These are phyloP conservation scores for Brenthis hecate DNA, from an alignment of 2,888 invertebrate species.

Conservation along the genomic window DNA sequence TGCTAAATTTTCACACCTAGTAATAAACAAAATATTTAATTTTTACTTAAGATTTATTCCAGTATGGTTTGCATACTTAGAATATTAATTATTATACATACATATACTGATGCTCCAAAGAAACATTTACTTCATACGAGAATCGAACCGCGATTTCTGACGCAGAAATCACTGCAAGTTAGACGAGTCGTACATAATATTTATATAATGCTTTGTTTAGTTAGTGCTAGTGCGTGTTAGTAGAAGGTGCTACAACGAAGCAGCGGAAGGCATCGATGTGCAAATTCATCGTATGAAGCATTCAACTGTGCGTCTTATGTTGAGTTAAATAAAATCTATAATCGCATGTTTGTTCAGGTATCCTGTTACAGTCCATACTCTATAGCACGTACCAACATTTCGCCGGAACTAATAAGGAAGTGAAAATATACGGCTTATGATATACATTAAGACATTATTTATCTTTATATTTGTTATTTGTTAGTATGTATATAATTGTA, in stretches of 20 bases:
- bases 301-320: neutral
- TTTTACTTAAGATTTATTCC: too few relatives aligned
- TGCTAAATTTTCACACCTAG: too few relatives aligned
- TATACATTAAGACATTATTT: too few relatives aligned
- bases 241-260: constrained; percentile 12
- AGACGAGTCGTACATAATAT: neutral
- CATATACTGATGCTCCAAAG: too few relatives aligned
- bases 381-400: constrained; percentile 22
- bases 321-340: neutral
- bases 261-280: neutral
- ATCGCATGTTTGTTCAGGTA: neutral
- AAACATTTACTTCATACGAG: too few relatives aligned
- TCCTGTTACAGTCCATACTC: constrained; percentile 11
- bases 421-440: constrained; percentile 24
- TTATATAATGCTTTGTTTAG: neutral
- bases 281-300: constrained; percentile 5
- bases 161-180: too few relatives aligned
- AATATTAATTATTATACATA: too few relatives aligned
- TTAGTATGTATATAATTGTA: too few relatives aligned
- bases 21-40: too few relatives aligned
- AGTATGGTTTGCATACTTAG: too few relatives aligned
- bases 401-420: constrained; percentile 37
- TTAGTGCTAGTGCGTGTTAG: neutral
- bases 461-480: too few relatives aligned
- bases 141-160: too few relatives aligned